Percentiles rank a stretch among this genome's conserved stretches.
Evolutionary conservation across 1,140 invertebrate species (phyloP).

Genomic region (Pachyrhynchus sulphureomaculatus): DNA sequence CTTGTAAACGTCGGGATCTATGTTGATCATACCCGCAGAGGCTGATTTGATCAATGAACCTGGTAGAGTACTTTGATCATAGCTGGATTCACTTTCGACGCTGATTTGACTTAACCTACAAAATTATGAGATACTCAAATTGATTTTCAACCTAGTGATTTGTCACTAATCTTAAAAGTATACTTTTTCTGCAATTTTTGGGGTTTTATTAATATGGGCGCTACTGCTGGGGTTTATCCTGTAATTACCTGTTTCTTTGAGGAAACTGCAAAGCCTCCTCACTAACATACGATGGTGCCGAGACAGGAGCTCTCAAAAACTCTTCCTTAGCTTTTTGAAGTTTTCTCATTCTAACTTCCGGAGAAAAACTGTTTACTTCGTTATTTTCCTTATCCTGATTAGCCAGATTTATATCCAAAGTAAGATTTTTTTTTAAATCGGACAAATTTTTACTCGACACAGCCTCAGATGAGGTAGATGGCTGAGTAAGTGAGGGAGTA

Average conservation of each 20-base stretch:
- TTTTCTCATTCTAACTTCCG: constrained; percentile 44
- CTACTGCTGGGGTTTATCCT: too few relatives aligned
- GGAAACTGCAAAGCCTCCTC: constrained; percentile 38
- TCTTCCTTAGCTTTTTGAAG: constrained; percentile 65
- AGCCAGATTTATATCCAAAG: constrained; percentile 14
- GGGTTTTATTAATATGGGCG: too few relatives aligned
- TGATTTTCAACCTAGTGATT: too few relatives aligned
- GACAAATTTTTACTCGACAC: neutral
- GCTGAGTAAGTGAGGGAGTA: neutral
- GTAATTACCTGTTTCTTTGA: constrained; percentile 41
- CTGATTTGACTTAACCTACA: constrained; percentile 57
- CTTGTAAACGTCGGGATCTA: constrained; percentile 60
- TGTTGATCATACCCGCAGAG: constrained; percentile 71
- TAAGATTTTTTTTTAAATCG: constrained; percentile 1
- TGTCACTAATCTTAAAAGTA: too few relatives aligned
- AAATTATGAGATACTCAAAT: neutral
- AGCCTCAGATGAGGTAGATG: neutral
- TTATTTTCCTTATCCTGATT: neutral
- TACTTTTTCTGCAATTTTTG: too few relatives aligned
- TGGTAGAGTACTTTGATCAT: constrained; percentile 45
- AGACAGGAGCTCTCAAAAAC: constrained; percentile 53
- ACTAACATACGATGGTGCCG: constrained; percentile 18
- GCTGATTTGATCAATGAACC: constrained; percentile 63
- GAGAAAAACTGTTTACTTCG: constrained; percentile 11
- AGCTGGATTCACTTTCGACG: constrained; percentile 58